Evolutionary conservation across 2,113 vertebrate species (phyloP), one percentile per base, ranked within the genome.

Genomic region (Herpailurus yagouaroundi): DNA sequence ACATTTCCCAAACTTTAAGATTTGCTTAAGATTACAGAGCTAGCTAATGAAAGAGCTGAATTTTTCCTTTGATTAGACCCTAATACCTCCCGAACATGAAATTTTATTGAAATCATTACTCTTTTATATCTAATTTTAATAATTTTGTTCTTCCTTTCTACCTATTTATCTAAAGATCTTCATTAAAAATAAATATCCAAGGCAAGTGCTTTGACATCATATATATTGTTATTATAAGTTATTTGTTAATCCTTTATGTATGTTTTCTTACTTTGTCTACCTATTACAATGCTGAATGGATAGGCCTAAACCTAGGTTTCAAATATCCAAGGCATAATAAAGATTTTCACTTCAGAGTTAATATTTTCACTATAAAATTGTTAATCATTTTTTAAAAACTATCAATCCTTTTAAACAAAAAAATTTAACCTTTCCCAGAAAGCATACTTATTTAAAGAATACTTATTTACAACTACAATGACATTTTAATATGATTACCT

Each of bases 131-230:
- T 79, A 83, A 64, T 93, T 94, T 79, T 73, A 73, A 83, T 88
- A 5, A 83, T 38, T 57, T 86, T 92, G 4, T 76, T 45, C 7
- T 95, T 80, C 23, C 6, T 91, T 23, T 89, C 38, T 74, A 71
- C 1, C 13, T 93, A 11, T 9, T 90, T 52, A 45, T 73, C 33
- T 71, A 77, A 4, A 95, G 27, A 38, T 57, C 18, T 92, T 77
- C 27, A 77, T 76, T 81, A 94, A 45, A 92, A 89, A 77, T 64
- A 83, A 71, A 71, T 77, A 90, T 55, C 41, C 10, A 97, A 93
- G 14, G 16, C 14, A 73, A 10, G n/a, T 84, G 4, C 15, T 92
- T 92, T 57, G n/a, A 55, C 3, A 77, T 41, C 12, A 31, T 50
- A 55, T 74, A 27, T 89, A 21, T 21, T 85, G 16, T 45, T 88